Percentiles rank a stretch among this genome's conserved stretches.
Conservation (phyloP, 2,113 vertebrate species). For the Aleadryas rufinucha region DNA sequence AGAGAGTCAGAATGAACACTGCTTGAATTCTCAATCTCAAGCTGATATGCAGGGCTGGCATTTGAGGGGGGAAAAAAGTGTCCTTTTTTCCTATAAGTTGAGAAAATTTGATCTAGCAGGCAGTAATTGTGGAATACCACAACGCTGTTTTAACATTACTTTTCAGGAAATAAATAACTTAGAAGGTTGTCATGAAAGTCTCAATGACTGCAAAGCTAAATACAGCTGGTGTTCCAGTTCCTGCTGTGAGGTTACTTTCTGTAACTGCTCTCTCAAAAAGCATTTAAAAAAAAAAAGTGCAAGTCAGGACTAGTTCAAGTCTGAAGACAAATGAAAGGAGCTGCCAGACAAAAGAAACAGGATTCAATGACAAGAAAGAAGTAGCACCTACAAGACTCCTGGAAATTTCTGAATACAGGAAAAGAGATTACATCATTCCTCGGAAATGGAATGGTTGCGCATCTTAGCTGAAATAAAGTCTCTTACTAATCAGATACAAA, state of each 20-base stretch:
- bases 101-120: not conserved
- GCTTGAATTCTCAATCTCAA: not conserved
- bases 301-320: not conserved
- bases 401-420: not conserved
- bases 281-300: not conserved
- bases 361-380: not conserved
- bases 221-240: slow-evolving; percentile 9
- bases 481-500: not conserved
- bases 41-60: not conserved
- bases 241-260: not conserved
- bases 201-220: slow-evolving; percentile 18
- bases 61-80: not conserved
- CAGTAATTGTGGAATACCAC: not conserved
- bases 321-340: not conserved
- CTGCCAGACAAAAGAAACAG: not conserved
- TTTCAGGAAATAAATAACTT: slow-evolving; percentile 28
- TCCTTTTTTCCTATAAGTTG: not conserved
- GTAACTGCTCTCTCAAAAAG: not conserved
- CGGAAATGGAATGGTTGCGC: not conserved
- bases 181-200: slow-evolving; percentile 15
- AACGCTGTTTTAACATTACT: slow-evolving; percentile 7
- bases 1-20: not conserved
- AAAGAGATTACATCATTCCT: not conserved
- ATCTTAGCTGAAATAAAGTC: not conserved
- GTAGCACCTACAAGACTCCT: not conserved